Evolutionary conservation across 2,113 vertebrate genomes (phyloP).

Genomic region (Cacatua alba): DNA sequence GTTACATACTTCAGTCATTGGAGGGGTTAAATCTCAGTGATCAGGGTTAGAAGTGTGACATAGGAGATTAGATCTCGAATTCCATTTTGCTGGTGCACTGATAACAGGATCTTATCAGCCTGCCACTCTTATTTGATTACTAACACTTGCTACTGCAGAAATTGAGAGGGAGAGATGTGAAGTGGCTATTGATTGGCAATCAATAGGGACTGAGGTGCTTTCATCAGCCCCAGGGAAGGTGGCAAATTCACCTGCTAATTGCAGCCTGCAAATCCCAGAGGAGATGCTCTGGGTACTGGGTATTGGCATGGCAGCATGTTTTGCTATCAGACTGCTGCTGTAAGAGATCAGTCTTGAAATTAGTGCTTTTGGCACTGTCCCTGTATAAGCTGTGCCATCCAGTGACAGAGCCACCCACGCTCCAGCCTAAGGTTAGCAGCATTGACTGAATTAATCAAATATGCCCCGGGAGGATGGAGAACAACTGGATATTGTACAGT

Average conservation of each 20-base stretch:
- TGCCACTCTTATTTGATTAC: conserved; percentile 57
- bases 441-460: not conserved
- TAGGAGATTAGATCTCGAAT: conserved; percentile 40
- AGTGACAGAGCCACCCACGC: not conserved
- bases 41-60: not conserved
- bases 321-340: not conserved
- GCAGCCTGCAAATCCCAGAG: conserved; percentile 12
- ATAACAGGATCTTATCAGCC: conserved; percentile 59
- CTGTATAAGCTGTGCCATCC: not conserved
- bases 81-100: conserved; percentile 19
- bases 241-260: conserved; percentile 15
- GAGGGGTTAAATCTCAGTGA: not conserved
- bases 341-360: conserved; percentile 17
- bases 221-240: not conserved
- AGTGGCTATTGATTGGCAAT: conserved; percentile 60
- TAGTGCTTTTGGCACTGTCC: not conserved
- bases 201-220: conserved; percentile 25
- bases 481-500: not conserved
- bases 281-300: not conserved
- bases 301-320: not conserved
- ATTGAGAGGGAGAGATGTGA: conserved; percentile 42
- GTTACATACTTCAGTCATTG: not conserved
- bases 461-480: not conserved
- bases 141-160: conserved; percentile 24
- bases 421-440: not conserved